Conservation (phyloP, 2,113 vertebrate genomes). For the Dascyllus trimaculatus region DNA sequence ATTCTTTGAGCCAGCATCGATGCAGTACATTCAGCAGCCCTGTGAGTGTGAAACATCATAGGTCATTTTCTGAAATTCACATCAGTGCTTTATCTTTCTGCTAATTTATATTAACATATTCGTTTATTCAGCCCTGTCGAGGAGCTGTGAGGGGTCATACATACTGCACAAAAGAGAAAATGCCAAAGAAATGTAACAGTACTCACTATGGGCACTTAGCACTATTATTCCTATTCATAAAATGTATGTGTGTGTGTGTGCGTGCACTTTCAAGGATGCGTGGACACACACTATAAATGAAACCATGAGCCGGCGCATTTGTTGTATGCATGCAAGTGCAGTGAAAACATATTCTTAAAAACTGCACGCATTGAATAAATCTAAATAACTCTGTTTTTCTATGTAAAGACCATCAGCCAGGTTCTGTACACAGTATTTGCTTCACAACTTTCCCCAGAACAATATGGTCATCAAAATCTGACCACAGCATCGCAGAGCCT, state of each 20-base stretch:
- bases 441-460: conserved; percentile 39
- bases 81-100: conserved; percentile 53
- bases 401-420: background rate
- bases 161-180: conserved; percentile 42
- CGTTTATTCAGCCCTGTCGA: conserved; percentile 59
- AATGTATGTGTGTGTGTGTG: background rate
- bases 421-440: conserved; percentile 12
- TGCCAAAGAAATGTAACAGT: conserved; percentile 30
- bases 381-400: background rate
- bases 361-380: conserved; percentile 17
- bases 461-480: conserved; percentile 26
- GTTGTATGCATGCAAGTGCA: background rate
- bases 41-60: conserved; percentile 45
- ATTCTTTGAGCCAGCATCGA: conserved; percentile 24
- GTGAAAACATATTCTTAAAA: background rate
- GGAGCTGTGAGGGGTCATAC: conserved; percentile 52
- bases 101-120: conserved; percentile 72
- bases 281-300: background rate
- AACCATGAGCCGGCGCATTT: conserved; percentile 13
- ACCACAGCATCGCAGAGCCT: conserved; percentile 24
- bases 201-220: conserved; percentile 27
- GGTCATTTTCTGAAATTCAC: conserved; percentile 68
- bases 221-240: conserved; percentile 33
- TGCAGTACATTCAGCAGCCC: conserved; percentile 34
- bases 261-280: background rate